Base-by-base conservation (phyloP, 2,113 vertebrate species). In the Nothoprocta pentlandii region DNA sequence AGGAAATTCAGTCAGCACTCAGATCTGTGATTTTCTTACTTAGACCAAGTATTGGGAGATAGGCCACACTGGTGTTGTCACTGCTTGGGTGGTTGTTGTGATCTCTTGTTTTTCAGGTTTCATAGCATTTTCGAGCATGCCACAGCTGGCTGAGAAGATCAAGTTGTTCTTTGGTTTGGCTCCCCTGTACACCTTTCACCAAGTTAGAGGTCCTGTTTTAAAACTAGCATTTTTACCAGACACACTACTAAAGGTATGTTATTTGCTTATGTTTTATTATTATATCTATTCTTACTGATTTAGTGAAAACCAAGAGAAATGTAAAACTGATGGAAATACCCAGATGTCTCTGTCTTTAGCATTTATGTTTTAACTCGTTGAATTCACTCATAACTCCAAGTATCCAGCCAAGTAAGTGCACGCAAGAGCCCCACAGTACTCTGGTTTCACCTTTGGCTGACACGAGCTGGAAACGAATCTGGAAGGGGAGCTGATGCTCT, bases 121-220 rank as follows among this genome's bases (percentile, higher is more conserved):
- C 97, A 98, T 99, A 90, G 99, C 98, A 0, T 99, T 99, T 95
- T 99, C 99, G 22, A 97, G 94, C 46, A 98, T 99, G 91, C 98
- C 98, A 3, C 97, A 98, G 5, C 95, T 99, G 88, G 98, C 98
- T 44, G 85, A 96, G 89, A 99, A 98, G 97, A 98, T 99, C 92
- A 98, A 97, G 78, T 84, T 99, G 91, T 99, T 99, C 94, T 95
- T 99, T 23, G 99, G 96, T 17, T 94, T 99, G 97, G 98, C 98
- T 14, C 98, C 99, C 5, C 96, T 98, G 7, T 98, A 98, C 16
- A 99, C 98, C 0, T 90, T 98, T 26, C 83, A 56, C 16, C 97
- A 98, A 3, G 91, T 79, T 28, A 19, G 6, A 46, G 98, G 98
- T 58, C 98, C 98, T 2, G 68, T 98, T 56, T 86, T 97, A 75